A percentile compares a stretch with the other conserved stretches of the same genome.
Evolutionary conservation across 2,113 vertebrate genomes (phyloP).

Genomic region (Chelonoidis abingdonii): DNA sequence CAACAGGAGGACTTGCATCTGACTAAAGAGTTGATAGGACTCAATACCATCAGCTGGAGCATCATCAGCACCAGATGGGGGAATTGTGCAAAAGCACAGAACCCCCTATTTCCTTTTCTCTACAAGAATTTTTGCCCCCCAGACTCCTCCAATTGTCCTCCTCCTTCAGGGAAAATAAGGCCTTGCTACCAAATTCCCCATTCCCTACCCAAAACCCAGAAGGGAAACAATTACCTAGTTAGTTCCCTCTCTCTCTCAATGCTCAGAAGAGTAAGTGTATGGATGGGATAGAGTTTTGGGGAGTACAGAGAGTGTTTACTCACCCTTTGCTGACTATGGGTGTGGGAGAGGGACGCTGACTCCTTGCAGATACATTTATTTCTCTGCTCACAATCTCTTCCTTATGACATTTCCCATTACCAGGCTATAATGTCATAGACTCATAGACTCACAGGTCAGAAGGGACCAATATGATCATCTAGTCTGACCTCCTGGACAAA

Average conservation of each 20-base stretch:
- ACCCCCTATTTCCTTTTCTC: not conserved
- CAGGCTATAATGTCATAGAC: too few relatives aligned
- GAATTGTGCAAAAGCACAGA: not conserved
- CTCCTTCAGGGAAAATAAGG: not conserved
- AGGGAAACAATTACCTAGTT: not conserved
- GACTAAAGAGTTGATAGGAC: not conserved
- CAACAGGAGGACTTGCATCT: not conserved
- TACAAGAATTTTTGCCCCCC: not conserved
- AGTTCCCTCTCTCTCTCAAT: not conserved
- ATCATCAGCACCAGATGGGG: not conserved
- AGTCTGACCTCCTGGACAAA: too few relatives aligned
- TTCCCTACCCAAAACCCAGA: not conserved
- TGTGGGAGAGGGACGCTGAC: not conserved
- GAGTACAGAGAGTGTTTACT: not conserved
- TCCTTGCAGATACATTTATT: too few relatives aligned
- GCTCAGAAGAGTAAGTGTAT: not conserved
- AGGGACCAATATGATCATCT: too few relatives aligned
- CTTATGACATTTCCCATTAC: too few relatives aligned
- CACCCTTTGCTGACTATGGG: too few relatives aligned
- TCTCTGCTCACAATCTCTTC: too few relatives aligned
- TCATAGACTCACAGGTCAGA: too few relatives aligned
- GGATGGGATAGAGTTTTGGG: not conserved
- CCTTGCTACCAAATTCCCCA: not conserved
- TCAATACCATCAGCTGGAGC: not conserved
- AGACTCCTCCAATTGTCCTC: not conserved